These are phyloP conservation scores for Tadarida brasiliensis DNA, from an alignment of 2,797 vertebrate genomes.

Conservation along the genomic window DNA sequence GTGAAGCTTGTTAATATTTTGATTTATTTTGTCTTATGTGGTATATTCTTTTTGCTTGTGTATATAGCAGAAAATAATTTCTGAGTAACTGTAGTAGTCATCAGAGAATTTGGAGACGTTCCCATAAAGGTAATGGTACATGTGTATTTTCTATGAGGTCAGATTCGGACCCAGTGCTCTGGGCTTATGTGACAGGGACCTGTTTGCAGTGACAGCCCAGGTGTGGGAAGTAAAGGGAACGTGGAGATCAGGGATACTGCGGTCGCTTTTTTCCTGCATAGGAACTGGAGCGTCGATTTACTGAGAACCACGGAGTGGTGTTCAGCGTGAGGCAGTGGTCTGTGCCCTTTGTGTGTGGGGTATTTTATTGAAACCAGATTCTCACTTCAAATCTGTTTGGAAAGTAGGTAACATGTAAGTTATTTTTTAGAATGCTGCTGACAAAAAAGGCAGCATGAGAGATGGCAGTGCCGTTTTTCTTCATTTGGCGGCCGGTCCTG, in stretches of 20 bases:
- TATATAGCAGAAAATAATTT: constrained; percentile 31
- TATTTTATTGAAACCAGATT: constrained; percentile 31
- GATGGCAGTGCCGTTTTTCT: not conserved
- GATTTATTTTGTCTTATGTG: not conserved
- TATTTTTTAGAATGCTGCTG: not conserved
- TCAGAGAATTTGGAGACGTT: constrained; percentile 46
- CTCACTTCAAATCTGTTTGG: constrained; percentile 47
- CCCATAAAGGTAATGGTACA: not conserved
- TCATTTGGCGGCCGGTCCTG: not conserved
- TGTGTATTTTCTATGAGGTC: constrained; percentile 7
- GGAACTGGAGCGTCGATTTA: not conserved
- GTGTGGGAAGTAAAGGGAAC: not conserved
- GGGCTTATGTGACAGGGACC: not conserved
- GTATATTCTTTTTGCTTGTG: constrained; percentile 1
- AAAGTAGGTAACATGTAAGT: not conserved
- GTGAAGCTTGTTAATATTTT: not conserved
- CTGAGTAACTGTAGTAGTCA: not conserved
- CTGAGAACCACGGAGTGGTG: not conserved
- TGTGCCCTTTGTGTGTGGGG: not conserved
- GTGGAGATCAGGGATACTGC: not conserved
- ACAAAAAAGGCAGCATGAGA: not conserved
- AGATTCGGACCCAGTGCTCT: not conserved
- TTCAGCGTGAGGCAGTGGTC: not conserved
- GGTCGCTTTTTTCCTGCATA: not conserved
- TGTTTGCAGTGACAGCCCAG: not conserved